These are phyloP conservation scores for Leptopilina syphax DNA, from an alignment of 2,888 invertebrate genomes.

Conservation along the genomic window DNA sequence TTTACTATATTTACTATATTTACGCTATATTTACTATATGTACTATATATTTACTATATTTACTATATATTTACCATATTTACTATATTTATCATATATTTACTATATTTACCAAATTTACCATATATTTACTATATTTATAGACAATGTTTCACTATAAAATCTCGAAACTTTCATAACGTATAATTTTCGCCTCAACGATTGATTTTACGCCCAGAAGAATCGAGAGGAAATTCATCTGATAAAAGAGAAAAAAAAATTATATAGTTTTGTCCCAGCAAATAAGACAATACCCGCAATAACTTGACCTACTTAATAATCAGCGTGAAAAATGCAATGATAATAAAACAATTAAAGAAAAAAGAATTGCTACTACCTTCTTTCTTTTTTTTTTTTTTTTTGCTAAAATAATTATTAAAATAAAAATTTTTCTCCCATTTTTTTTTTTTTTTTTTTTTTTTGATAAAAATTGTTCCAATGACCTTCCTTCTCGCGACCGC, in stretches of 20 bases:
- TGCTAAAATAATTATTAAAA: not conserved
- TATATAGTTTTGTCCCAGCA: not conserved
- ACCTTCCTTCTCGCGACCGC: conserved; percentile 22
- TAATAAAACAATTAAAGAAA: conserved; percentile 23
- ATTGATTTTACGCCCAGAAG: not conserved
- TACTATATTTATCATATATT: not conserved
- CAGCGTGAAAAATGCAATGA: conserved; percentile 22
- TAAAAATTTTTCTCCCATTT: too few species aligned
- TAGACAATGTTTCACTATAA: not conserved
- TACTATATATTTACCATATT: too few species aligned
- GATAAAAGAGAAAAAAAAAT: conserved; percentile 6
- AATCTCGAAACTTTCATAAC: not conserved
- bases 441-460: not conserved
- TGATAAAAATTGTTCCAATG: conserved; percentile 15
- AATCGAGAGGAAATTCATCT: not conserved
- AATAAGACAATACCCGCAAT: conserved; percentile 17
- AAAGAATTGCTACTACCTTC: not conserved
- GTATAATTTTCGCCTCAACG: not conserved
- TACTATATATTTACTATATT: too few species aligned
- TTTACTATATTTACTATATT: too few species aligned
- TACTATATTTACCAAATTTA: not conserved
- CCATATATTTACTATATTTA: not conserved
- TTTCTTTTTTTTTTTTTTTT: not conserved
- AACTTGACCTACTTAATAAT: conserved; percentile 31
- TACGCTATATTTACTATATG: too few species aligned